phyloP scores from a whole-genome alignment of 2,797 vertebrate genomes.

The Eulemur coronatus region DNA sequence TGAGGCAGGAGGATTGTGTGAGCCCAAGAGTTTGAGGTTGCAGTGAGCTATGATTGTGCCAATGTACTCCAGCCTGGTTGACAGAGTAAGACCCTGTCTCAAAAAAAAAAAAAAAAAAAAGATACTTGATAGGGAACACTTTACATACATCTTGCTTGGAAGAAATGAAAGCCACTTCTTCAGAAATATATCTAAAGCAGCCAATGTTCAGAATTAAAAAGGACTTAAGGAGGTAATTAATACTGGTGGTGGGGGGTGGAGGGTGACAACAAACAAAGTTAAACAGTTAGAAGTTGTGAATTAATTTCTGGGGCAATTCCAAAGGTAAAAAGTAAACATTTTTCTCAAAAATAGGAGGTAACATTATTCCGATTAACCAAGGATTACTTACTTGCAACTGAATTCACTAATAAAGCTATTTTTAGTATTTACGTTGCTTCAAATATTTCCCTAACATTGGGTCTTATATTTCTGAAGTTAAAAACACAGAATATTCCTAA shows the following conservation, averaged over 20 bases:
- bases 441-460: neutral
- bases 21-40: too few species aligned
- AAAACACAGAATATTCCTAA: neutral
- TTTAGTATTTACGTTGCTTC: neutral
- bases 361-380: neutral
- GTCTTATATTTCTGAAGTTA: neutral
- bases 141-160: neutral
- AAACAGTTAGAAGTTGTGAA: neutral
- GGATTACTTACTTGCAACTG: neutral
- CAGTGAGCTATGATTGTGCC: too few species aligned
- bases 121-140: neutral
- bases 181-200: neutral
- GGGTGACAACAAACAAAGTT: neutral
- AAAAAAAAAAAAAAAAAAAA: neutral
- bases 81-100: neutral
- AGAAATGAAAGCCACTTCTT: neutral
- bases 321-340: neutral
- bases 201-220: neutral
- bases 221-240: neutral
- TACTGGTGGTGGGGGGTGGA: neutral
- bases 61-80: too few species aligned
- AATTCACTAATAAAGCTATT: neutral
- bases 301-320: neutral
- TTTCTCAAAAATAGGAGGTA: neutral
- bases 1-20: neutral